A percentile compares a stretch with the other conserved stretches of the same genome.
phyloP scores from a whole-genome alignment of 2,113 vertebrate species.

The Megaceryle torquata region DNA sequence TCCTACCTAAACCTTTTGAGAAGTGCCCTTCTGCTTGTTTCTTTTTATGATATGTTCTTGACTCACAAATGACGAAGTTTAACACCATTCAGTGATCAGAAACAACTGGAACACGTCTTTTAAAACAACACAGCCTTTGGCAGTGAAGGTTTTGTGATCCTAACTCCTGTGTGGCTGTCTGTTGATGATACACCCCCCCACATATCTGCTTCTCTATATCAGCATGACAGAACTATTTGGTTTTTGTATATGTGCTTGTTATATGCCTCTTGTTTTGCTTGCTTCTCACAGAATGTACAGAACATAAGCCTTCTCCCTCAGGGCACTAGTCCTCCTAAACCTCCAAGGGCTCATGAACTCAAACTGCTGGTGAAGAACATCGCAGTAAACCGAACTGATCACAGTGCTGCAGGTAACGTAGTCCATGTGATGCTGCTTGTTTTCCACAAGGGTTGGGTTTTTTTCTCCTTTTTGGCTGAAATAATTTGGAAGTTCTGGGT shows the following conservation, averaged over 20 bases:
- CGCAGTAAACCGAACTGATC: slow-evolving; percentile 61
- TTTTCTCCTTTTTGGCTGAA: background rate
- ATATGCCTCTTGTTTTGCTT: background rate
- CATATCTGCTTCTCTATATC: background rate
- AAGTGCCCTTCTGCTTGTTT: background rate
- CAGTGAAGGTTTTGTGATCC: background rate
- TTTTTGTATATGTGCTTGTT: background rate
- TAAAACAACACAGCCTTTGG: background rate
- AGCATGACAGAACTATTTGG: background rate
- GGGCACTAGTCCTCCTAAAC: slow-evolving; percentile 88
- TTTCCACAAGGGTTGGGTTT: background rate
- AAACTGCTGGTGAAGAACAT: slow-evolving; percentile 90
- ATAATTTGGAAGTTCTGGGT: background rate
- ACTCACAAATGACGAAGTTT: background rate
- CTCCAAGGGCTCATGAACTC: slow-evolving; percentile 90
- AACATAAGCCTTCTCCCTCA: slow-evolving; percentile 47
- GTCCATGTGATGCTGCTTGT: fast-evolving
- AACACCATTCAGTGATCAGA: background rate
- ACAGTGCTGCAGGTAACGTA: slow-evolving; percentile 79
- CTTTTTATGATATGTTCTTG: background rate
- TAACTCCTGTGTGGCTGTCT: background rate
- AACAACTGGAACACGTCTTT: background rate
- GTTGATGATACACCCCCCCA: background rate
- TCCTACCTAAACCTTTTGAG: background rate
- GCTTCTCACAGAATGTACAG: slow-evolving; percentile 70